Base-by-base conservation (phyloP, 2,113 vertebrate genomes). In the Alces alces region DNA sequence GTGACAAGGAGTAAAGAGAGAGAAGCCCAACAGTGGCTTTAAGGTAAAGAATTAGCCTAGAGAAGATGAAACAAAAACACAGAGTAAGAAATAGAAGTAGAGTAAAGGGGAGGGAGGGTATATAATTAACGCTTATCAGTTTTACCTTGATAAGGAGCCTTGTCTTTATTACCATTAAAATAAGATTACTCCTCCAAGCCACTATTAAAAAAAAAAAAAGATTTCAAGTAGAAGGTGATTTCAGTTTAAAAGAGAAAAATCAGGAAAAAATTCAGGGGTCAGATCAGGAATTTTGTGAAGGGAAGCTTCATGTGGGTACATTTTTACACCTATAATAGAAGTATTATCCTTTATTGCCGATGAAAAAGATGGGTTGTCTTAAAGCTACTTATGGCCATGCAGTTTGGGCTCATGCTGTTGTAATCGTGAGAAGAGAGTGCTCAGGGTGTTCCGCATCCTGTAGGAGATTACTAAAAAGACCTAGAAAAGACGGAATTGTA, bases 301-400 rank as follows among this genome's bases (percentile, higher is more conserved):
- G 43, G 45, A 70, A 79, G 55, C 7, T 73, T 64, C 83, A 83
- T 27, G 27, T 83, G 47, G 30, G 16, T 50, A 25, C 88, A 54
- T 54, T 85, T 95, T 87, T 84, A 45, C 25, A 60, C 39, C 12
- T 57, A 27, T 84, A 36, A 60, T 25, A 80, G 73, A 73, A 27
- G 78, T 61, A 79, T 52, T 82, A 50, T 60, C 14, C 10, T 12
- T 97, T 96, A 54, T 92, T 58, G 73, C 28, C 93, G 19, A 89
- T 85, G 80, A 95, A 84, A 96, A 86, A 8, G 13, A 58, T 66
- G 47, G 16, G 47, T 50, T 70, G 58, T 66, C 86, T 95, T 88
- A 91, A 45, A 45, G 50, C 14, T 84, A 79, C 86, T 93, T 61
- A 87, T 80, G 61, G 9, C 33, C 82, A 5, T 58, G 78, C 39